Percentiles rank a stretch among this genome's conserved stretches.
Conservation (phyloP, 2,888 invertebrate genomes). For the Ormyrus pomaceus region DNA sequence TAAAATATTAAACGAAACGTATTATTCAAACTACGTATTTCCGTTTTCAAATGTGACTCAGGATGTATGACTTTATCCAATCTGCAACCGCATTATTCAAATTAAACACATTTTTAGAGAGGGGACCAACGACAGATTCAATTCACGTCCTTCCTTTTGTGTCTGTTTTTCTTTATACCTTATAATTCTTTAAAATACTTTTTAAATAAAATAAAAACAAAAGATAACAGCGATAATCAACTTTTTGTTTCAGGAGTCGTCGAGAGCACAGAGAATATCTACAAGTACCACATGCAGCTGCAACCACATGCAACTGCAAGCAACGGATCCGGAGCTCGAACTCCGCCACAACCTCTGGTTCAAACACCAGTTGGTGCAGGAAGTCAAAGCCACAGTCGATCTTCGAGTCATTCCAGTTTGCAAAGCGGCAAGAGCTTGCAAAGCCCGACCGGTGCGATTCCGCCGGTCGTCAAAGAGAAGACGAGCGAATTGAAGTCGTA, state of each 20-base stretch:
- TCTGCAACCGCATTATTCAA: not conserved
- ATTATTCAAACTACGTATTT: too few relatives aligned
- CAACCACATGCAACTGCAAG: constrained; percentile 78
- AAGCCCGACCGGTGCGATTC: constrained; percentile 61
- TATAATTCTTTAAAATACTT: not conserved
- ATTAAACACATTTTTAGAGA: constrained; percentile 12
- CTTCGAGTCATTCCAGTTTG: constrained; percentile 79
- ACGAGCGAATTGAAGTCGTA: constrained; percentile 65
- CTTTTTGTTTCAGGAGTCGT: constrained; percentile 81
- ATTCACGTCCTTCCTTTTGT: constrained; percentile 25
- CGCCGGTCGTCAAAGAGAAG: constrained; percentile 68
- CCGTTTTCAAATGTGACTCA: not conserved
- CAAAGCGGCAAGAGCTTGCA: constrained; percentile 70
- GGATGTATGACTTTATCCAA: constrained; percentile 16
- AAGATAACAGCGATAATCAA: too few relatives aligned
- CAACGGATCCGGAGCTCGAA: constrained; percentile 79
- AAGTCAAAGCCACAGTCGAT: constrained; percentile 80
- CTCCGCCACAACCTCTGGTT: constrained; percentile 83
- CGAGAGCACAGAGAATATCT: constrained; percentile 87
- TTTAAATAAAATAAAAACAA: too few relatives aligned
- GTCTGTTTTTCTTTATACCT: not conserved
- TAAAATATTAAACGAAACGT: too few relatives aligned
- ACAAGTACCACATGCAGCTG: constrained; percentile 90
- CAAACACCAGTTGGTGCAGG: constrained; percentile 81
- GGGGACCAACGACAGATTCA: constrained; percentile 10